phyloP scores from a whole-genome alignment of 2,888 invertebrate species.

The Temnothorax rugatulus region DNA sequence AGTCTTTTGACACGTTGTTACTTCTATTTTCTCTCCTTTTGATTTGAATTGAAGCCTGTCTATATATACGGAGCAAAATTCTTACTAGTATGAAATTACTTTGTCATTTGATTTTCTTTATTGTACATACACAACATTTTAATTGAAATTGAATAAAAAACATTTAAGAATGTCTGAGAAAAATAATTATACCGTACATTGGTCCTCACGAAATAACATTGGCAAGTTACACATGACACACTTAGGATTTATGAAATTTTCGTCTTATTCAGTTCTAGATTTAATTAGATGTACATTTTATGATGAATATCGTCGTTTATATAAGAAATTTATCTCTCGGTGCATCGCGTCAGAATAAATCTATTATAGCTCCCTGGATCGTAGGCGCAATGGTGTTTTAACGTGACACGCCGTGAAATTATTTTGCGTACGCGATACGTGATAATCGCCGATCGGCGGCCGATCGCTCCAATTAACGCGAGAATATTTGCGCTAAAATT shows the following conservation, averaged over 20 bases:
- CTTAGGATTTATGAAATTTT: background rate
- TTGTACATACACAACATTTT: background rate
- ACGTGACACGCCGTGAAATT: conserved; percentile 59
- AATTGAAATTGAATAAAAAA: background rate
- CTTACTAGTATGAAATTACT: background rate
- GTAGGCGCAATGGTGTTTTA: background rate
- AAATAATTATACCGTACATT: background rate
- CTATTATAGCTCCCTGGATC: background rate
- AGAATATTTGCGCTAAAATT: conserved; percentile 84
- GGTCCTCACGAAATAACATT: background rate
- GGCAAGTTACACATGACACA: too few species aligned
- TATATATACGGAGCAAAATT: background rate
- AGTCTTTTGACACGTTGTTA: conserved; percentile 24
- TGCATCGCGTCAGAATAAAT: background rate
- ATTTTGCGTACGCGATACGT: conserved; percentile 65
- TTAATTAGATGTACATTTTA: background rate
- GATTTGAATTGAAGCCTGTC: background rate
- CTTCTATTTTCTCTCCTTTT: background rate
- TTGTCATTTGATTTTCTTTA: background rate
- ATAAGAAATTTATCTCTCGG: conserved; percentile 15
- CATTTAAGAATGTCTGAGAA: background rate
- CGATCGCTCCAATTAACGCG: conserved; percentile 82
- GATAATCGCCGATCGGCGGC: conserved; percentile 71
- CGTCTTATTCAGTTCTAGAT: background rate
- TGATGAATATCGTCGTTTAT: background rate